Conservation (phyloP, 1,140 invertebrate species). For the Pseudomyrmex sp. region DNA sequence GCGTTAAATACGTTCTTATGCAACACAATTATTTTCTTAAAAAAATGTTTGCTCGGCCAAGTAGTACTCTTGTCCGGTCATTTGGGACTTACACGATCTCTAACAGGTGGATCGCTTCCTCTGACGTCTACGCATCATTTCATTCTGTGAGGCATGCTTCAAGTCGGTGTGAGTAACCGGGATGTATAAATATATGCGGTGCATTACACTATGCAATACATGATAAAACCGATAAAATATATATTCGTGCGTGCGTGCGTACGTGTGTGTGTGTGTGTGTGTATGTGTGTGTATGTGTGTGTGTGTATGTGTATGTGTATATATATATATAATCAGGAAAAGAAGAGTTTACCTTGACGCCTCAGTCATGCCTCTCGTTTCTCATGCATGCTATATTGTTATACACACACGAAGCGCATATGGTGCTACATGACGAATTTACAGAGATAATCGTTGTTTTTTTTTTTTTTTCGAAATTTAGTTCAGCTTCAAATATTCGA, state of each 20-base stretch:
- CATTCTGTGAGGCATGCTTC: no score
- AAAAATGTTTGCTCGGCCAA: no score
- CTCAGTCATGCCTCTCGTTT: slow-evolving; percentile 15
- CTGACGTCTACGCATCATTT: no score
- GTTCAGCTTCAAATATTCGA: no score
- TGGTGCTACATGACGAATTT: neutral
- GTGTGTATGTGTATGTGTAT: neutral
- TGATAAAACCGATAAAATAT: neutral
- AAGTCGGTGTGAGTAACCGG: no score
- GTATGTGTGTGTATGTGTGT: neutral
- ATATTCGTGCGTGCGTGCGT: neutral
- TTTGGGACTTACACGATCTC: no score
- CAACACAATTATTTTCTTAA: no score
- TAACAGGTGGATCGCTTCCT: no score
- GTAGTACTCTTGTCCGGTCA: no score
- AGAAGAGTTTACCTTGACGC: slow-evolving; percentile 10
- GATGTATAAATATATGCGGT: no score
- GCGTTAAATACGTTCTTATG: no score
- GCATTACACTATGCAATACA: neutral
- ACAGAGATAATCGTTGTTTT: neutral
- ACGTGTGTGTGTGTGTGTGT: neutral
- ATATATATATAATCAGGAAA: neutral
- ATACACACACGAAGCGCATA: slow-evolving; percentile 20
- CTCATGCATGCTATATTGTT: neutral
- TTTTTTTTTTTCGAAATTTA: no score